Evolutionary conservation across 2,888 invertebrate species (phyloP), one percentile per base, ranked within the genome.

Genomic region (Galerucella calmariensis): DNA sequence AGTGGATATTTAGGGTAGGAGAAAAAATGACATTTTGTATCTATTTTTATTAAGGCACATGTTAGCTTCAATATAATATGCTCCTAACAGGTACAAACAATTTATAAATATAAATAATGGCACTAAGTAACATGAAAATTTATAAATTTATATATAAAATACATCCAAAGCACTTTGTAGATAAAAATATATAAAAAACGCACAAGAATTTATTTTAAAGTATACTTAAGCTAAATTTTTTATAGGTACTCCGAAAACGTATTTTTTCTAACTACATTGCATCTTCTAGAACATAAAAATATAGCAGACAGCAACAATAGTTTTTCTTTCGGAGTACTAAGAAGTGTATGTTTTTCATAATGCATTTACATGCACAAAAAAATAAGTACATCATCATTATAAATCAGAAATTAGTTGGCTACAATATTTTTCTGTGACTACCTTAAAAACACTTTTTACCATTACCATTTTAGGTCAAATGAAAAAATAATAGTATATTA

Each of bases 31-130:
- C 59, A 61, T 65, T 67, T 16, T 69, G 67, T 65, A 51, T 65
- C 41, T 66, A 73, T 65, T 78, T 79, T 79, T 76, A 76, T 79
- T 81, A 81, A 80, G 81, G 81, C 81, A 81, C 81, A 77, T 79
- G 73, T 80, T 76, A 78, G 77, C 78, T 76, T 77, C 77, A 78
- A 77, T 81, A 79, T 48, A 51, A 72, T 58, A 72, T 66, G 59
- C 48, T 72, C 68, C 67, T 75, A 66, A 77, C 67, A 71, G 73
- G 71, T 77, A 75, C 69, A 72, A 72, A 70, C 69, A 66, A 72
- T 66, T 61, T 73, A 73, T 69, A 69, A 70, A 73, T 76, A 76
- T 78, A 76, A 74, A 75, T 69, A 78, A 77, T 78, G 78, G 78
- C 78, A 78, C 77, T 78, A 77, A 41, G 16, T 72, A 75, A 73